These are phyloP conservation scores for Carposina sasakii DNA, from an alignment of 1,140 invertebrate genomes.

Conservation along the genomic window DNA sequence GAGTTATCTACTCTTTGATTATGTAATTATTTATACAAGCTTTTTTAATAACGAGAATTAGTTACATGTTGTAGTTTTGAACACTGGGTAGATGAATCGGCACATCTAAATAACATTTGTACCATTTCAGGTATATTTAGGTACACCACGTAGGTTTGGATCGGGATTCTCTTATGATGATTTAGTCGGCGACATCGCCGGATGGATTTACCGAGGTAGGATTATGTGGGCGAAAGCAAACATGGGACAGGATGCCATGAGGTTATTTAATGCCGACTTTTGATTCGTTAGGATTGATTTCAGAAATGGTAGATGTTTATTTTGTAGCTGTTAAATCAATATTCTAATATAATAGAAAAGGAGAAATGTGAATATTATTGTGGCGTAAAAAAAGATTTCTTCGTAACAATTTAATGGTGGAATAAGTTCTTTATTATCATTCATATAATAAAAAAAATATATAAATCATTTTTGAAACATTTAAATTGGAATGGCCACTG, in stretches of 20 bases:
- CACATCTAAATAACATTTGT: no score
- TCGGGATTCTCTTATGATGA: conserved; percentile 70
- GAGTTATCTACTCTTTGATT: no score
- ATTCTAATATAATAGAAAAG: not conserved
- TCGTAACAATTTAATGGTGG: not conserved
- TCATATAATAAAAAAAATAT: no score
- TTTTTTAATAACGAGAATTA: no score
- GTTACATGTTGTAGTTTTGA: no score
- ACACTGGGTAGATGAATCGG: no score
- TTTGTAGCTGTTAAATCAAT: not conserved
- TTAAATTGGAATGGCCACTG: conserved; percentile 6
- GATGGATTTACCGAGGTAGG: conserved; percentile 70
- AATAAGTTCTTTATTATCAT: no score
- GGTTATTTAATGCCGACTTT: conserved; percentile 65
- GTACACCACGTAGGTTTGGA: conserved; percentile 24
- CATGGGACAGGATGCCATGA: conserved; percentile 65
- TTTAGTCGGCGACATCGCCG: conserved; percentile 61
- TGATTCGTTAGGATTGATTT: conserved; percentile 66
- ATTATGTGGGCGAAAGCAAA: conserved; percentile 71
- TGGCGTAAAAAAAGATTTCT: not conserved
- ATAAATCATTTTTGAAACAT: no score
- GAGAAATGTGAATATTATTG: not conserved
- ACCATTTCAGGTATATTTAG: not conserved
- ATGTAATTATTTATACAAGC: no score
- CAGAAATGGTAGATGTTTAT: conserved; percentile 19